Base-by-base conservation (phyloP, 1,140 invertebrate genomes). In the Drosophila tsacasi region DNA sequence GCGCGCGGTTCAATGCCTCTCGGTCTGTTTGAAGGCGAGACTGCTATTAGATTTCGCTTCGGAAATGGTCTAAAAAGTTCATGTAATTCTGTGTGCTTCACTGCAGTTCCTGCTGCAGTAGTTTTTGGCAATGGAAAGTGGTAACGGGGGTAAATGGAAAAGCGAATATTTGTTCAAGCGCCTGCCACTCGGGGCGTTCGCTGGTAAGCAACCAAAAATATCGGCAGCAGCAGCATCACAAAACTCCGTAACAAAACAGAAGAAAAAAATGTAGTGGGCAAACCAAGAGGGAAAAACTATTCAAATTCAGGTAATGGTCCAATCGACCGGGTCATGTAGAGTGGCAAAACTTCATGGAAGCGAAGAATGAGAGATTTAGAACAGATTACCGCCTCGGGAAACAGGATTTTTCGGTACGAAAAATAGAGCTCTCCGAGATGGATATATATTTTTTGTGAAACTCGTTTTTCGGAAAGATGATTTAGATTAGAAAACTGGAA, bases 231-330 rank as follows among this genome's bases (percentile, higher is more conserved):
- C 40, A 58, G 2, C 50, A 50, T 17, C 23, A 52, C 19, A 42
- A 61, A 40, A 44, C 5, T 6, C 35, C 30, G 19, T 7, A 62
- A 64, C 19, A 3, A 39, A 76, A 66, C 23, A 54, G n/a, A 27
- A 46, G 55, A 50, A 77, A 76, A 65, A 21, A 44, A 21, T 52
- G 4, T 21, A 75, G 47, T 47, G 40, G 39, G n/a, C 19, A 23
- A 37, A 17, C 42, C 42, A 21, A n/a, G 17, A 49, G 66, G 32
- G 72, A 47, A 76, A 64, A 76, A 55, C 72, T 57, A 75, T 75
- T 75, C 59, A 57, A 64, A 64, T 75, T 64, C 27, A 10, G 42
- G 27, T 75, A 75, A 75, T 57, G 69, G 72, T 49, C 58, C 35
- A 49, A 27, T 35, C 40, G 49, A 35, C 6, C 13, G 27, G 32